Evolutionary conservation across 2,797 vertebrate genomes (phyloP), one percentile per base, ranked within the genome.

Genomic region (Eutrigla gurnardus): DNA sequence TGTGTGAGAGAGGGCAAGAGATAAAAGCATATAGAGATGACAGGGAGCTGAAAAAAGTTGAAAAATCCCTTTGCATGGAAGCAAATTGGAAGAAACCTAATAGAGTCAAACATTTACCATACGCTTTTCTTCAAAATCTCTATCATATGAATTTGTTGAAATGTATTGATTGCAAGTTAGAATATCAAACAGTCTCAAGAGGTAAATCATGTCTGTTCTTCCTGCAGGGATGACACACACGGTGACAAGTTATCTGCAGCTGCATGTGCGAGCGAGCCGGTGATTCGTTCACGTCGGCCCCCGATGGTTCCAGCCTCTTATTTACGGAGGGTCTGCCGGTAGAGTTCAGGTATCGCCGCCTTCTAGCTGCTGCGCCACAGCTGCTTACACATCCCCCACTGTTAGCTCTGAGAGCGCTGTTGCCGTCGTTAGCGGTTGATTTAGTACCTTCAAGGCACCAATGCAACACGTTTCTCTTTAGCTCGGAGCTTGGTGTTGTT

Each of bases 121-220:
- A 68, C 13, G 46, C 2, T 7, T 64, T 39, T 13, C 8, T 47
- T 70, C 1, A 47, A 59, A 7, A 25, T 25, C 37, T 37, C 15
- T 60, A 50, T 65, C 0, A 43, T 42, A 40, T 55, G 52, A 36
- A 49, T 71, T 45, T 40, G 37, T 46, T 64, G 6, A 60, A 71
- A 67, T 67, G 43, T 39, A 64, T 40, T 69, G 17, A 57, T 36
- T 17, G 33, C 15, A 57, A 70, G 70, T 74, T 33, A 59, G 46
- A 75, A 68, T 50, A 33, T 15, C n/a, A 69, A 70, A 49, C 12
- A 39, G n/a, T 65, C 36, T 82, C 14, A 17, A 42, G 14, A 33
- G 17, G 46, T 36, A 13, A 50, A 42, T 45, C 55, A 3, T 25
- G 25, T 25, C 25, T 25, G 25, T 25, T 25, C 25, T 2, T 25